Evolutionary conservation across 2,797 vertebrate species (phyloP).

Genomic region (Tokudaia muenninki): DNA sequence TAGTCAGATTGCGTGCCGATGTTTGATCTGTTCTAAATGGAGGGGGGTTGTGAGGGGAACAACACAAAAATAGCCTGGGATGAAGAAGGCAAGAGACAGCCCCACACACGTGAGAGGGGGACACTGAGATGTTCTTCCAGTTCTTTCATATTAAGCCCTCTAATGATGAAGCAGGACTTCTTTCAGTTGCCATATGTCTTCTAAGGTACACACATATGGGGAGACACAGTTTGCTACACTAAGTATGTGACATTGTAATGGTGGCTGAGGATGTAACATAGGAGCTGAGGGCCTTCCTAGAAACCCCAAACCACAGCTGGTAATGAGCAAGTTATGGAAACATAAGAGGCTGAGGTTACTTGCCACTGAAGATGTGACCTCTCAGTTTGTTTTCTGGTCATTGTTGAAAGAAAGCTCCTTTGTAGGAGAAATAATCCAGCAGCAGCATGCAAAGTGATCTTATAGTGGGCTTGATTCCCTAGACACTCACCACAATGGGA

Average conservation of each 20-base stretch:
- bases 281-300: constrained; percentile 67
- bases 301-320: constrained; percentile 75
- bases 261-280: constrained; percentile 64
- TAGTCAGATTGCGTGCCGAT: constrained; percentile 68
- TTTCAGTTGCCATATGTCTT: constrained; percentile 75
- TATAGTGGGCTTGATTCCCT: neutral
- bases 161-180: constrained; percentile 75
- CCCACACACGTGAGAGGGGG: constrained; percentile 70
- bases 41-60: neutral
- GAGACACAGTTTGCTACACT: constrained; percentile 60
- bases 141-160: constrained; percentile 79
- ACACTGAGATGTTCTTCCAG: constrained; percentile 64
- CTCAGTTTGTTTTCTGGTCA: constrained; percentile 63
- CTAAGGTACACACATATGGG: constrained; percentile 42
- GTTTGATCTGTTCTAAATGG: constrained; percentile 71
- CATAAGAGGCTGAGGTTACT: constrained; percentile 74
- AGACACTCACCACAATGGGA: neutral
- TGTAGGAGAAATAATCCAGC: neutral
- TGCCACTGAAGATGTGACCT: constrained; percentile 64
- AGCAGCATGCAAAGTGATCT: neutral
- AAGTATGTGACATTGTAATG: constrained; percentile 73
- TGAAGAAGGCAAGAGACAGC: constrained; percentile 64
- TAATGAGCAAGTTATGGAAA: constrained; percentile 76
- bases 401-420: constrained; percentile 77
- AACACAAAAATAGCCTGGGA: constrained; percentile 72